Conservation (phyloP, 2,888 invertebrate genomes). For the Orchestes rusci region DNA sequence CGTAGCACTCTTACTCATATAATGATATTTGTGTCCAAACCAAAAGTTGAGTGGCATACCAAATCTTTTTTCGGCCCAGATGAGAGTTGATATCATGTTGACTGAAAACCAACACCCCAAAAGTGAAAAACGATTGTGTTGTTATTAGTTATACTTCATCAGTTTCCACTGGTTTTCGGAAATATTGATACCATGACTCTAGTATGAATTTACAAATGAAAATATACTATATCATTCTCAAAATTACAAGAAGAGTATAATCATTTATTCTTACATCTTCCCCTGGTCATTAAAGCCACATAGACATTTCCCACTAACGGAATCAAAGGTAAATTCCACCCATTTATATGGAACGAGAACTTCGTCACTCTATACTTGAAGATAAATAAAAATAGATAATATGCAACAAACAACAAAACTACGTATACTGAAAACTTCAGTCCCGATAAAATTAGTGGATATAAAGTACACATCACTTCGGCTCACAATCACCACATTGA, state of each 20-base stretch:
- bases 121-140: not conserved
- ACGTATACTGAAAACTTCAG: not conserved
- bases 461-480: too few species aligned
- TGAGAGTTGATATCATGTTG: constrained; percentile 1
- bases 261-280: not conserved
- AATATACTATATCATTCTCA: not conserved
- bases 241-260: not conserved
- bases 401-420: not conserved
- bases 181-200: too few species aligned
- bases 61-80: constrained; percentile 1
- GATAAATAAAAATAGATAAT: not conserved
- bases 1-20: constrained; percentile 4
- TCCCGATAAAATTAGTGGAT: not conserved
- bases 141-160: too few species aligned
- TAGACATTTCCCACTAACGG: not conserved
- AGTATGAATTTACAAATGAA: too few species aligned
- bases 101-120: too few species aligned
- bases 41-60: constrained; percentile 6
- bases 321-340: not conserved
- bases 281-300: not conserved
- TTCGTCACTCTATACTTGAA: not conserved
- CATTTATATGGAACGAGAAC: not conserved
- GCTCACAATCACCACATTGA: too few species aligned
- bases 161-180: too few species aligned
- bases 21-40: constrained; percentile 10